Base-by-base conservation (phyloP, 2,797 vertebrate genomes). In the Miichthys miiuy region DNA sequence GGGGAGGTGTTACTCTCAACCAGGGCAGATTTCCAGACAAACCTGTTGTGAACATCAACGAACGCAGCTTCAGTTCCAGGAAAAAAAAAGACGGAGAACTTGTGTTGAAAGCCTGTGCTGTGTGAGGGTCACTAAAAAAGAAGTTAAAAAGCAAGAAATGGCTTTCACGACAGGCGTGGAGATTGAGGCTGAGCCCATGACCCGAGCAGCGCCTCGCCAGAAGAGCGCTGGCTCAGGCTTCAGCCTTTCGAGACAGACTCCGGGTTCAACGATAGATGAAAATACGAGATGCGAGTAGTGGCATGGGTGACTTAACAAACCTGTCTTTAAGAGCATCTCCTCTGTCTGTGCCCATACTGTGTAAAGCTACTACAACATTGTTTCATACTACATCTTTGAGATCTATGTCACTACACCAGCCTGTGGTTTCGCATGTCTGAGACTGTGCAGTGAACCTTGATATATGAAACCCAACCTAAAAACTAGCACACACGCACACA, bases 241-340 rank as follows among this genome's bases (percentile, higher is more conserved):
- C 62, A 75, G 42, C 27, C 44, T 55, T 55, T 5, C 25, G 18
- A 75, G 62, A 47, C 54, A 52, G 55, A 68, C 30, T 72, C 23
- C 18, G 20, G 25, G 56, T 52, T 82, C 60, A 64, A 44, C 34
- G 56, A 79, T 5, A 72, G 41, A 77, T 69, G 75, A 20, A 2
- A 18, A 68, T 83, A 68, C 66, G 72, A 88, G 68, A 68, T 51
- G 50, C 2, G 51, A 16, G 65, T 17, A 41, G 68, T 5, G 56
- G 38, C 52, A 30, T 6, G 10, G 48, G 57, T 17, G n/a, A 65
- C 75, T 64, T 30, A 85, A 84, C 72, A 75, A 80, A 91, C 69
- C 42, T 34, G 21, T 48, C 64, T 87, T 89, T 89, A 75, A 88
- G 57, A 44, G 51, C 55, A 56, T 41, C 47, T 30, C 67, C 51